phyloP scores from a whole-genome alignment of 2,113 vertebrate species.

The Phalacrocorax carbo region DNA sequence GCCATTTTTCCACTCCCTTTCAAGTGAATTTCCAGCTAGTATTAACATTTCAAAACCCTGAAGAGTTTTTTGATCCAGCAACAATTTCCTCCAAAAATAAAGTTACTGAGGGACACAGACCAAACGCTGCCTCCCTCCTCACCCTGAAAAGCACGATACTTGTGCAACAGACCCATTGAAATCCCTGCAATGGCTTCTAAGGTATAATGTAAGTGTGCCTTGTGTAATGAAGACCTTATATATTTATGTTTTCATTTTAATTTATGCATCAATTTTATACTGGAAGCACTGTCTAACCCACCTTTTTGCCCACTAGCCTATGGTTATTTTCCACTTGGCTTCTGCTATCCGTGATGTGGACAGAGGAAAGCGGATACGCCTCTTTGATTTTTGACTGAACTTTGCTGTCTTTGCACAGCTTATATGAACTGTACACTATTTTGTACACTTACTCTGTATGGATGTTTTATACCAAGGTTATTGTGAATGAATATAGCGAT shows the following conservation, averaged over 20 bases:
- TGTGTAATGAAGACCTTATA: neutral
- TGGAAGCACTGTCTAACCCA: neutral
- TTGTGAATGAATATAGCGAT: conserved; percentile 61
- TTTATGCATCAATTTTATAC: neutral
- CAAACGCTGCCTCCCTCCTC: neutral
- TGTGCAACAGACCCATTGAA: neutral
- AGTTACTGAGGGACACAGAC: neutral
- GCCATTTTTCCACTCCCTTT: neutral
- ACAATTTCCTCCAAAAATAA: neutral
- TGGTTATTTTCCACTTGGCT: neutral
- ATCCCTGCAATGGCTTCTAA: neutral
- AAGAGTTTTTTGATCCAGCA: neutral
- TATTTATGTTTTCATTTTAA: neutral
- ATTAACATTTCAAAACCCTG: neutral
- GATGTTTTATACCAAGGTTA: conserved; percentile 82
- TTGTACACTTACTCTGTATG: conserved; percentile 78
- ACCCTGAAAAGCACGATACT: rapidly evolving
- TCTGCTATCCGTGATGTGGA: neutral
- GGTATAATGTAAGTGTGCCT: neutral
- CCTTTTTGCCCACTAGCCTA: neutral
- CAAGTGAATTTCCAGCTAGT: neutral
- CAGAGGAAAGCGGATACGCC: conserved; percentile 35
- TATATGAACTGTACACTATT: conserved; percentile 76
- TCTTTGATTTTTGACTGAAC: conserved; percentile 70
- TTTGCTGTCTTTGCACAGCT: conserved; percentile 79